Conservation (phyloP, 2,888 invertebrate species). For the Lordiphosa andalusiaca region DNA sequence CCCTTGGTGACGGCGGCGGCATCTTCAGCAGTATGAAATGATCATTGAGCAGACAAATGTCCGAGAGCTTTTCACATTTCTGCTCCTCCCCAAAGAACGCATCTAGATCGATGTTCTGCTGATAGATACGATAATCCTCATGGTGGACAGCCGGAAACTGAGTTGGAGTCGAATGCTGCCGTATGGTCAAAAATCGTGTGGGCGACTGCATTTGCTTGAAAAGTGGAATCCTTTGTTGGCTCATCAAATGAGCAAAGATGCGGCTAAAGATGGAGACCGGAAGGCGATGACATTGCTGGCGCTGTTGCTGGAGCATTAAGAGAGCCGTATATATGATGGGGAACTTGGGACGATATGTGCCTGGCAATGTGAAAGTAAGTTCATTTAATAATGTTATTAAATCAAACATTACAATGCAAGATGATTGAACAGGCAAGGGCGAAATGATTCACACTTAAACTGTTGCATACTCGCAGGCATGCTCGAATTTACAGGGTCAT, state of each 20-base stretch:
- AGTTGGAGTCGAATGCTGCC: background rate
- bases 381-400: background rate
- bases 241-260: conserved; percentile 40
- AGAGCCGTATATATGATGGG: conserved; percentile 39
- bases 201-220: background rate
- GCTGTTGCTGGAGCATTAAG: conserved; percentile 43
- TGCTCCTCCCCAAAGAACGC: conserved; percentile 63
- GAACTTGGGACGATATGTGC: background rate
- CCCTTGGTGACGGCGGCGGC: conserved; percentile 34
- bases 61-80: conserved; percentile 65
- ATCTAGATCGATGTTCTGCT: conserved; percentile 59
- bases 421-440: background rate
- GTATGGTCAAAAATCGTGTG: conserved; percentile 4
- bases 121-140: conserved; percentile 64
- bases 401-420: background rate
- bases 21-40: conserved; percentile 78
- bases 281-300: conserved; percentile 24
- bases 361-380: background rate
- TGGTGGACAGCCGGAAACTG: background rate
- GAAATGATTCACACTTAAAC: background rate
- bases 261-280: conserved; percentile 30
- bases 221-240: background rate
- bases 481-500: conserved; percentile 19
- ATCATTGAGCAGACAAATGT: conserved; percentile 76
- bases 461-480: conserved; percentile 30